Conservation (phyloP, 2,113 vertebrate genomes). For the Pagrus major region DNA sequence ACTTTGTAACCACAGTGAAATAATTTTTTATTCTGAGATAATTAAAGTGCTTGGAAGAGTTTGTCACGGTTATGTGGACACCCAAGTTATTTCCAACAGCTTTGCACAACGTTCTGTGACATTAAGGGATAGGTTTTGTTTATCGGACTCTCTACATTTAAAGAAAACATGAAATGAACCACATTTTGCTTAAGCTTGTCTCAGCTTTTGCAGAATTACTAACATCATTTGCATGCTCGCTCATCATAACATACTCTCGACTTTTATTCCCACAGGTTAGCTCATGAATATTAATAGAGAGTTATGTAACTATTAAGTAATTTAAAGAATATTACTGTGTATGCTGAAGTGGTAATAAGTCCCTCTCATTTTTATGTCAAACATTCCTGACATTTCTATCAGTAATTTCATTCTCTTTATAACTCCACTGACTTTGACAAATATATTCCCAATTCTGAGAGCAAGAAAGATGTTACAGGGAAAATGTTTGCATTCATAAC, state of each 20-base stretch:
- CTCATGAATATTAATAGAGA: constrained; percentile 1
- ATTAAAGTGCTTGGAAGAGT: not conserved
- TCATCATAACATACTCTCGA: not conserved
- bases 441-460: constrained; percentile 4
- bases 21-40: constrained; percentile 3
- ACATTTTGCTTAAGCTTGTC: not conserved
- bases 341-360: not conserved
- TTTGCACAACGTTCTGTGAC: not conserved
- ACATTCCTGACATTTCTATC: constrained; percentile 5
- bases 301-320: not conserved
- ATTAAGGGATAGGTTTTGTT: not conserved
- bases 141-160: not conserved
- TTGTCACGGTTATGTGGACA: not conserved
- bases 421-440: not conserved
- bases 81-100: not conserved
- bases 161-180: not conserved
- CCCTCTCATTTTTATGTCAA: not conserved
- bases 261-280: not conserved
- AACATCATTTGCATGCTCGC: not conserved
- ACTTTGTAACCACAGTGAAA: not conserved
- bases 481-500: constrained; percentile 33
- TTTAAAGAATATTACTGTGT: not conserved
- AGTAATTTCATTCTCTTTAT: not conserved
- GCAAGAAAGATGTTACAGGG: constrained; percentile 21
- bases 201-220: not conserved